Conservation (phyloP, 2,113 vertebrate species). For the Lagopus leucura region DNA sequence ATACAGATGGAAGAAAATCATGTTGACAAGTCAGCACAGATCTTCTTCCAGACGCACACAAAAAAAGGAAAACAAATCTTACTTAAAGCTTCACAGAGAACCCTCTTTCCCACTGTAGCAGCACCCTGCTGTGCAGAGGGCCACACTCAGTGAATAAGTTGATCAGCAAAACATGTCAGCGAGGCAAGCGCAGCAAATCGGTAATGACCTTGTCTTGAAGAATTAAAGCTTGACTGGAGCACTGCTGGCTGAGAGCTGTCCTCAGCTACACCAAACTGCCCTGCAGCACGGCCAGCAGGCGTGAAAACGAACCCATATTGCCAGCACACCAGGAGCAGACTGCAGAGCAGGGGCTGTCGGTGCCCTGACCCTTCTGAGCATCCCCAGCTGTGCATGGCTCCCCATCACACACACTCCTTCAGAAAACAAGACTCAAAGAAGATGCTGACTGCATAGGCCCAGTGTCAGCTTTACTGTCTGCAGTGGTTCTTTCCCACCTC, state of each 20-base stretch:
- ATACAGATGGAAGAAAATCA: constrained; percentile 58
- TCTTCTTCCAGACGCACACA: constrained; percentile 22
- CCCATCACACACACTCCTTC: not conserved
- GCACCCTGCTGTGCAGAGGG: constrained; percentile 44
- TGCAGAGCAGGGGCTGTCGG: not conserved
- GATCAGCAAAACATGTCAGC: constrained; percentile 19
- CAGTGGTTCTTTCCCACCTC: not conserved
- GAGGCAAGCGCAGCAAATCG: constrained; percentile 39
- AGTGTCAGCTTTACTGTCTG: not conserved
- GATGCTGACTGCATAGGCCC: not conserved
- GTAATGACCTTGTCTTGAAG: constrained; percentile 47
- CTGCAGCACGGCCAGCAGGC: not conserved
- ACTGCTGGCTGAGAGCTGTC: not conserved
- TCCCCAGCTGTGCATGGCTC: not conserved
- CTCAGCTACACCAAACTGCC: not conserved
- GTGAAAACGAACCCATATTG: not conserved
- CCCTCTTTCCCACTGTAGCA: constrained; percentile 43
- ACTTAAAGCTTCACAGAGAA: constrained; percentile 56
- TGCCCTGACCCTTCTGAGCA: not conserved
- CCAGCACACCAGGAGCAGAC: not conserved
- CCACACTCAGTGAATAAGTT: constrained; percentile 19
- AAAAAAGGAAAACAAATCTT: not conserved
- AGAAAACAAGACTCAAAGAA: not conserved
- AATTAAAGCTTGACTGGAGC: constrained; percentile 48
- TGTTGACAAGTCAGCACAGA: constrained; percentile 59